Evolutionary conservation across 2,797 vertebrate species (phyloP).

Genomic region (Peromyscus melanophrys): DNA sequence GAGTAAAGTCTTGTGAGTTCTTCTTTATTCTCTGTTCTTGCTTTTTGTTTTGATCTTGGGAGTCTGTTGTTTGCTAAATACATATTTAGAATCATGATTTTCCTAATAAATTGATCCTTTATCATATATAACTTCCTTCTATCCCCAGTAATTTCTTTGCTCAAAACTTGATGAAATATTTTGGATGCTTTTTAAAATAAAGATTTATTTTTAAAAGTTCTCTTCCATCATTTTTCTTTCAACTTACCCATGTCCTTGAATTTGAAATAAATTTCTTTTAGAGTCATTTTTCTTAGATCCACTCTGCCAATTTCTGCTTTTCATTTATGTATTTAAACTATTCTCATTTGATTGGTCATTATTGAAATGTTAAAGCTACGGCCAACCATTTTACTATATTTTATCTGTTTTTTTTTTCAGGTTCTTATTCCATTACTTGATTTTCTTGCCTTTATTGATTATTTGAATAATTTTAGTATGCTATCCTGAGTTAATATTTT

Average conservation of each 20-base stretch:
- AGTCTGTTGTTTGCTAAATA: not conserved
- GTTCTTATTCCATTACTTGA: not conserved
- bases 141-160: conserved; percentile 11
- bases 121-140: not conserved
- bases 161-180: not conserved
- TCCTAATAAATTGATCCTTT: not conserved
- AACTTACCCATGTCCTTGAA: not conserved
- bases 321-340: not conserved
- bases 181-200: conserved; percentile 37
- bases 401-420: not conserved
- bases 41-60: not conserved
- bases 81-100: not conserved
- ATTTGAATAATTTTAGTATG: conserved; percentile 14
- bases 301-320: conserved; percentile 4
- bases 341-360: not conserved
- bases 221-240: not conserved
- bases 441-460: conserved; percentile 5
- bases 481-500: not conserved
- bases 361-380: conserved; percentile 22
- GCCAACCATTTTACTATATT: not conserved
- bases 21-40: not conserved
- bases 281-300: not conserved
- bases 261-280: not conserved
- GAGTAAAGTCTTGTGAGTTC: not conserved
- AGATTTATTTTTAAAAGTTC: not conserved